Base-by-base conservation (phyloP, 1,140 invertebrate species). In the Hermatobates lingyangjiaoensis region DNA sequence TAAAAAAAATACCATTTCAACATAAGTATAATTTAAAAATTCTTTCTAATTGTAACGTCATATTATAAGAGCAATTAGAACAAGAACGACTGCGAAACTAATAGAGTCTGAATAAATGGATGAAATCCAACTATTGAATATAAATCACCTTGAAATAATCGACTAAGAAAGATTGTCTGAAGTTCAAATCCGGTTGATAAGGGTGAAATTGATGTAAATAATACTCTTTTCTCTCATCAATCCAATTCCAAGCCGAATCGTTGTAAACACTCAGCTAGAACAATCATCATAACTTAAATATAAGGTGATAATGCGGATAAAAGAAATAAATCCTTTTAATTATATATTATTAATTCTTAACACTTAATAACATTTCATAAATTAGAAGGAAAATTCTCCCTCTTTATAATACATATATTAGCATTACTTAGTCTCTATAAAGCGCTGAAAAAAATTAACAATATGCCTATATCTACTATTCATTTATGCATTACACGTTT, bases 181-280 rank as follows among this genome's bases (percentile, higher is more conserved):
- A 81, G 64, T 87, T 87, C 0, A 87, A 66, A 60, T 87, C 84
- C 0, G 84, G 83, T 60, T 85, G 81, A 38, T 75, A 72, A 45
- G 66, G 66, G 0, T 73, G 64, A 60, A 83, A 85, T 56, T 82
- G 76, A 63, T 85, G 82, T 1, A 81, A 66, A 60, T 87, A 89
- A 59, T 74, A 88, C 63, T 85, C 75, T 25, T 75, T 64, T 20
- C 83, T 69, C 40, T 66, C 59, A 30, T 75, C 66, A 58, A 76
- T 74, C 63, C 73, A 86, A 54, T 72, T 65, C 85, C 84, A 88
- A 4, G 80, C 81, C 46, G 76, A 72, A 34, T 76, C 78, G 46
- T 75, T 73, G 59, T 82, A 80, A 53, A 76, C 66, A 44, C 71
- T 75, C 52, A 74, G 55, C 79, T 82, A 56, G 12, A 56, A 55